Evolutionary conservation across 2,888 invertebrate species (phyloP).

Genomic region (Rambutsinella grinnellia): DNA sequence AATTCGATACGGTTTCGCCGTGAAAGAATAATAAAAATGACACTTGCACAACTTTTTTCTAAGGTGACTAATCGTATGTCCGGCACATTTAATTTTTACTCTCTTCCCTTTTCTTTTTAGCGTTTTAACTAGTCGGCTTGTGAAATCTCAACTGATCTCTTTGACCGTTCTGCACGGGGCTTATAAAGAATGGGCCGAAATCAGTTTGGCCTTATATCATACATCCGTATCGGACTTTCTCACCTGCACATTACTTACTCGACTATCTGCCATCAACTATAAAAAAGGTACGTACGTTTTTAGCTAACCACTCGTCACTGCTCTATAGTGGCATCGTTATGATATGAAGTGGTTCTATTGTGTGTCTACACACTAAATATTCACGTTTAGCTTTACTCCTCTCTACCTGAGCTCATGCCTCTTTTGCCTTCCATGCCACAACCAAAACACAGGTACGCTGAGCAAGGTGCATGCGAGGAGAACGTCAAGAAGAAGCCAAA

Average conservation of each 20-base stretch:
- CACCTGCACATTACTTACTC: constrained; percentile 31
- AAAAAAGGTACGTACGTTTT: neutral
- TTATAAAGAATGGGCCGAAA: constrained; percentile 58
- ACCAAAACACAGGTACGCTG: constrained; percentile 18
- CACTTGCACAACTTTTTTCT: neutral
- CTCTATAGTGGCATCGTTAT: constrained; percentile 7
- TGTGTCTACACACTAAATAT: constrained; percentile 14
- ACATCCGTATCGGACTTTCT: constrained; percentile 52
- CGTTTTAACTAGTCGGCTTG: constrained; percentile 49
- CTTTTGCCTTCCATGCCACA: neutral
- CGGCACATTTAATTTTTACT: constrained; percentile 28
- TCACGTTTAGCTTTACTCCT: constrained; percentile 23
- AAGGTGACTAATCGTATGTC: constrained; percentile 48
- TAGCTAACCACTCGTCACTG: constrained; percentile 21
- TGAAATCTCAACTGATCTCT: constrained; percentile 56
- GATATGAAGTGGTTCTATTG: constrained; percentile 25
- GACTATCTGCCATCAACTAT: constrained; percentile 14
- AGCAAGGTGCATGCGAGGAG: constrained; percentile 30
- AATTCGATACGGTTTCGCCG: no score
- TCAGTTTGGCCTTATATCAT: constrained; percentile 45
- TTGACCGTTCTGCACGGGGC: constrained; percentile 34
- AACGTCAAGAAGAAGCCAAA: constrained; percentile 24
- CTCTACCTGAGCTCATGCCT: constrained; percentile 4
- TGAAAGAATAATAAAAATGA: no score
- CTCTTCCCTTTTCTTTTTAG: constrained; percentile 22